Evolutionary conservation across 2,113 vertebrate species (phyloP).

Genomic region (Talpa occidentalis): DNA sequence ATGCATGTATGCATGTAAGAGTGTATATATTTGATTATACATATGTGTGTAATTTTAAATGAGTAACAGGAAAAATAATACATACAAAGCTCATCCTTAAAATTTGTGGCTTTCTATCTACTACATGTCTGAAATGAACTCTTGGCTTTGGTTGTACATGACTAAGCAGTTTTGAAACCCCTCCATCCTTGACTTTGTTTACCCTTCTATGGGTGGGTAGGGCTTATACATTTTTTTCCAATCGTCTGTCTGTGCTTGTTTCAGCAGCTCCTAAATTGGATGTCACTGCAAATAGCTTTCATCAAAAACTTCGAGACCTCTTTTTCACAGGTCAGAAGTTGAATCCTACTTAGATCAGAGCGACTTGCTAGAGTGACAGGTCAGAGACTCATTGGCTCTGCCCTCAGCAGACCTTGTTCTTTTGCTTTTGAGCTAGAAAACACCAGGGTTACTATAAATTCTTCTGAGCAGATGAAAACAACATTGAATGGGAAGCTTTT

Average conservation of each 20-base stretch:
- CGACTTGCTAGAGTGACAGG: conserved; percentile 62
- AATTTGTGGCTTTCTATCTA: not conserved
- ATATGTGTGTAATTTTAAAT: not conserved
- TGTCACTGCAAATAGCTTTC: conserved; percentile 69
- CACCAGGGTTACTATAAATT: conserved; percentile 47
- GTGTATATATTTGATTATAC: not conserved
- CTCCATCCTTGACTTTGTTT: conserved; percentile 26
- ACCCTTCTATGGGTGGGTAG: conserved; percentile 24
- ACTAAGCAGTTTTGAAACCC: conserved; percentile 44
- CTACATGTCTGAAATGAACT: not conserved
- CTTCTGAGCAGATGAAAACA: conserved; percentile 42
- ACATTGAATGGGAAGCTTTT: not conserved
- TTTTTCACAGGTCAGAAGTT: conserved; percentile 76
- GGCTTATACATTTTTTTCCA: conserved; percentile 6
- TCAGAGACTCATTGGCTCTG: conserved; percentile 57
- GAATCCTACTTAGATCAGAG: conserved; percentile 71
- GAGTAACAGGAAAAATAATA: not conserved
- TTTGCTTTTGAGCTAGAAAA: conserved; percentile 64
- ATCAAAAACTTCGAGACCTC: conserved; percentile 61
- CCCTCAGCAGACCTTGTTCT: conserved; percentile 44
- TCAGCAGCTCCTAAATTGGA: conserved; percentile 70
- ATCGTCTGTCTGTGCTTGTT: conserved; percentile 41
- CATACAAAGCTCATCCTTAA: not conserved
- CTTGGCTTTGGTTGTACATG: not conserved
- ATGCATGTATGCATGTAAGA: not conserved